Conservation (phyloP, 2,888 invertebrate species). For the Parnassius orleans region DNA sequence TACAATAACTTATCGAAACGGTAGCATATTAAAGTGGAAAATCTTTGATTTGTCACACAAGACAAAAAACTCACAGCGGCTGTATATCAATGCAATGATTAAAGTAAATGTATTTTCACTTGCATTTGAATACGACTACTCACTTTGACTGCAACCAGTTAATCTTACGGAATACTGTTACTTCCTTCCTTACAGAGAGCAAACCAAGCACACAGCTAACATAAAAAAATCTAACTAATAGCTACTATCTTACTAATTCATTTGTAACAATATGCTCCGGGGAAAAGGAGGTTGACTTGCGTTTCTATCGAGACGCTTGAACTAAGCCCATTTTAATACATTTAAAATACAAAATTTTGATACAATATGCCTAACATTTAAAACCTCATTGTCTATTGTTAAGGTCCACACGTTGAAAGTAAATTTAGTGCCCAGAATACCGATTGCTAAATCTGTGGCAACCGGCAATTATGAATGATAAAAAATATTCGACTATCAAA, state of each 20-base stretch:
- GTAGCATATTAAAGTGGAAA: too few species aligned
- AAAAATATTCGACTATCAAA: background rate
- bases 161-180: constrained; percentile 26
- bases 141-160: background rate
- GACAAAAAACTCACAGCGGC: too few species aligned
- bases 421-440: background rate
- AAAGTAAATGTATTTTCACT: background rate
- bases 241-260: constrained; percentile 23
- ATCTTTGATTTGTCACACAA: too few species aligned
- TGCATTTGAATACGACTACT: constrained; percentile 1
- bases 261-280: constrained; percentile 20
- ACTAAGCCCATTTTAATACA: background rate
- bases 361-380: background rate
- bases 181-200: constrained; percentile 30
- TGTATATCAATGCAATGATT: background rate
- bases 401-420: background rate
- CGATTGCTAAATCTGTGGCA: constrained; percentile 1
- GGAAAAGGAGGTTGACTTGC: background rate
- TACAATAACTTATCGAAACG: too few species aligned
- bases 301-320: background rate
- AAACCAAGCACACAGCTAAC: constrained; percentile 44
- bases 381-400: background rate
- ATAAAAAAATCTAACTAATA: constrained; percentile 29
- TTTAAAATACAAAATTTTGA: background rate
- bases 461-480: background rate